Conservation (phyloP, 2,888 invertebrate genomes). For the Caenorhabditis angaria region DNA sequence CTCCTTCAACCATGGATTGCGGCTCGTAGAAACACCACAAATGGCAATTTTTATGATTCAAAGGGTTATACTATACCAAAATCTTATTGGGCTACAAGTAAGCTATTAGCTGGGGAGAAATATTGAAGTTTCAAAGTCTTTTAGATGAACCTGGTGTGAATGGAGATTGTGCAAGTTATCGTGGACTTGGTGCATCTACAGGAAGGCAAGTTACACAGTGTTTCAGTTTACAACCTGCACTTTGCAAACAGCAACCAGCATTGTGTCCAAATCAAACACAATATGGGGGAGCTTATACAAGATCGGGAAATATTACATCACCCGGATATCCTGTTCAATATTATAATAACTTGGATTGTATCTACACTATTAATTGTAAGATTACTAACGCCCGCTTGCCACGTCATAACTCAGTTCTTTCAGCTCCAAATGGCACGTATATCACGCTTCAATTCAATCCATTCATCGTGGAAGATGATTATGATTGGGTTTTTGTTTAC, state of each 20-base stretch:
- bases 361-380: conserved; percentile 8
- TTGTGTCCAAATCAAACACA: not conserved
- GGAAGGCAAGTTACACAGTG: conserved; percentile 33
- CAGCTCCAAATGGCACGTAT: conserved; percentile 78
- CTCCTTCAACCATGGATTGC: conserved; percentile 31
- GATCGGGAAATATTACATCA: conserved; percentile 12
- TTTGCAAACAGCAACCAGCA: conserved; percentile 7
- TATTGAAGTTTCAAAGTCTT: not conserved
- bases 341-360: conserved; percentile 15
- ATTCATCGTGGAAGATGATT: conserved; percentile 96
- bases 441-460: conserved; percentile 97
- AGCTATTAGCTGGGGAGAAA: not conserved
- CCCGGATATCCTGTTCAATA: conserved; percentile 15
- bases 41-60: conserved; percentile 21
- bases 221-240: conserved; percentile 28
- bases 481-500: conserved; percentile 84
- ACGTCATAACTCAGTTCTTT: too few relatives aligned
- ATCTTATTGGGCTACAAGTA: not conserved
- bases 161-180: conserved; percentile 30
- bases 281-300: conserved; percentile 9
- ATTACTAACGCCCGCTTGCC: too few relatives aligned
- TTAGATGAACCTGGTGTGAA: conserved; percentile 21
- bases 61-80: conserved; percentile 1
- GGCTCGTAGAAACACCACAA: conserved; percentile 16
- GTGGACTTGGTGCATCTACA: conserved; percentile 2